Conservation (phyloP, 2,113 vertebrate genomes). For the Gadus macrocephalus region DNA sequence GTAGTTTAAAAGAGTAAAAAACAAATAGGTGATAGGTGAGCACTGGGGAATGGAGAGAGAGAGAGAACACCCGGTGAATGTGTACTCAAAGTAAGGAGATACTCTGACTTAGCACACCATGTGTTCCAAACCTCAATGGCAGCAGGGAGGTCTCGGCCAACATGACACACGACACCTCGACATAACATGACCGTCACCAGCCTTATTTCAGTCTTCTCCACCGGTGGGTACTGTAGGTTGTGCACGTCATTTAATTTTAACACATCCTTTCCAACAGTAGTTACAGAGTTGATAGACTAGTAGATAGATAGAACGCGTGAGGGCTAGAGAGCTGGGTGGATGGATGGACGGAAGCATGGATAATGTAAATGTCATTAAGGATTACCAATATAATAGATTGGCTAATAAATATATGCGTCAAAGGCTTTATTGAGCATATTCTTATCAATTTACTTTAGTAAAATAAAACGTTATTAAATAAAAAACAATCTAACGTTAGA, state of each 20-base stretch:
- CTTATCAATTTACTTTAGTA: too few species aligned
- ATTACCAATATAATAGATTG: too few species aligned
- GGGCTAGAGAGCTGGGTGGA: too few species aligned
- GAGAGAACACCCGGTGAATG: conserved; percentile 21
- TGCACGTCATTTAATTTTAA: conserved; percentile 17
- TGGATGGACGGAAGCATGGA: too few species aligned
- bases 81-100: conserved; percentile 48
- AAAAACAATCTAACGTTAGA: too few species aligned
- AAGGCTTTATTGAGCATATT: too few species aligned
- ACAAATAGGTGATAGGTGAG: conserved; percentile 10
- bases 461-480: too few species aligned
- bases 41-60: conserved; percentile 14
- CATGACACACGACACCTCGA: conserved; percentile 25
- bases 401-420: too few species aligned
- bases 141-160: conserved; percentile 31
- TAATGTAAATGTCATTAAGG: too few species aligned
- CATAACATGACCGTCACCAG: conserved; percentile 31
- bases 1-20: background rate
- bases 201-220: conserved; percentile 47
- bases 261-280: conserved; percentile 8
- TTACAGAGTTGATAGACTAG: conserved; percentile 21
- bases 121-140: conserved; percentile 22
- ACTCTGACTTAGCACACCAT: conserved; percentile 19
- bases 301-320: too few species aligned
- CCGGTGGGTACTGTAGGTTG: too few species aligned